Percentiles rank a stretch among this genome's conserved stretches.
Evolutionary conservation across 1,140 invertebrate genomes (phyloP).

Genomic region (Anastatus disparis): DNA sequence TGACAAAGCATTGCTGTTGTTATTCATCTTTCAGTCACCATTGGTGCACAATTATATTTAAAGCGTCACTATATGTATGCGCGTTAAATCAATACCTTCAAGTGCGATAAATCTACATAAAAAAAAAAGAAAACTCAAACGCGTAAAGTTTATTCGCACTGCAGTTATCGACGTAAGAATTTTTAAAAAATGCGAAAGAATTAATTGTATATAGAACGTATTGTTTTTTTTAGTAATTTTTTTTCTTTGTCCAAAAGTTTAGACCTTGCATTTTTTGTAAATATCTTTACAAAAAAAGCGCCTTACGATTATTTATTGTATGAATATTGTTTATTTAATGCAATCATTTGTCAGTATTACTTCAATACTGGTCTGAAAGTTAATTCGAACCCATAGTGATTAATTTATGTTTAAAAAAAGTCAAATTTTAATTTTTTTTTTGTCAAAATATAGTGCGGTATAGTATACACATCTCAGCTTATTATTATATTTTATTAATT

Average conservation of each 20-base stretch:
- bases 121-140: not conserved
- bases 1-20: not conserved
- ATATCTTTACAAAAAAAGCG: no score
- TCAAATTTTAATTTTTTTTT: not conserved
- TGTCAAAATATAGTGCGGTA: not conserved
- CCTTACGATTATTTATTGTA: no score
- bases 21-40: not conserved
- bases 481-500: not conserved
- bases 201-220: slow-evolving; percentile 17
- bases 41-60: not conserved
- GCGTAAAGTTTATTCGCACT: not conserved
- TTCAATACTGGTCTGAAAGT: not conserved
- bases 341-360: slow-evolving; percentile 3
- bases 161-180: not conserved
- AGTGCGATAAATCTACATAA: not conserved
- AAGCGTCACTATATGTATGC: not conserved
- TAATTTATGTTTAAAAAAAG: no score
- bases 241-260: no score
- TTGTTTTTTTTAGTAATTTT: no score
- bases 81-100: slow-evolving; percentile 6
- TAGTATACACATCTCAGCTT: no score
- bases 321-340: slow-evolving; percentile 9
- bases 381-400: no score
- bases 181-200: not conserved
- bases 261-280: no score